Evolutionary conservation across 1,140 invertebrate genomes (phyloP).

Genomic region (Caerostris extrusa): DNA sequence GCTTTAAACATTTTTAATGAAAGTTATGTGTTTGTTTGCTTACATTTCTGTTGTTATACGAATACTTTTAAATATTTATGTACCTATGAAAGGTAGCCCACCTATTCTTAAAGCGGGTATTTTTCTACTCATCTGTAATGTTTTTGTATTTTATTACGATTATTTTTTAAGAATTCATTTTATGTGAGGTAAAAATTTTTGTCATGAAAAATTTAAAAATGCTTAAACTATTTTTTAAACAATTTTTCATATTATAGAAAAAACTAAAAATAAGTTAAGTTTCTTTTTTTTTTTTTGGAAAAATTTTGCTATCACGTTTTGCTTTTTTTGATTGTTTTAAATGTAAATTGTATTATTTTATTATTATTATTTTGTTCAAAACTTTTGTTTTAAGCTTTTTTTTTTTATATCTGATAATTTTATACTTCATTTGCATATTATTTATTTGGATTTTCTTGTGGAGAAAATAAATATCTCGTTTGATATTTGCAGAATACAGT

Average conservation of each 20-base stretch:
- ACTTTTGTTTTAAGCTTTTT: too few species aligned
- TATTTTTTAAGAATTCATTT: conserved; percentile 32
- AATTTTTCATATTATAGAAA: background rate
- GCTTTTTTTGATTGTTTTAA: too few species aligned
- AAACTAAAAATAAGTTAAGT: too few species aligned
- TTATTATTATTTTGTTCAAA: too few species aligned
- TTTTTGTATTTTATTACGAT: conserved; percentile 58
- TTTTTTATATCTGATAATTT: too few species aligned
- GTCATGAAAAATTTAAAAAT: background rate
- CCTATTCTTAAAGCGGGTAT: conserved; percentile 71
- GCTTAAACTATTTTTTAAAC: background rate
- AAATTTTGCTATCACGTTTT: too few species aligned
- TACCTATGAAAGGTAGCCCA: conserved; percentile 70
- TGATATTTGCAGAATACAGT: too few species aligned
- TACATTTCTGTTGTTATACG: conserved; percentile 49
- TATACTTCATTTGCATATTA: too few species aligned
- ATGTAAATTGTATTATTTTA: too few species aligned
- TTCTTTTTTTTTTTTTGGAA: too few species aligned
- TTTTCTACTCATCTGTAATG: conserved; percentile 71
- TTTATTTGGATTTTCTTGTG: too few species aligned
- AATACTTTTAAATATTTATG: conserved; percentile 66
- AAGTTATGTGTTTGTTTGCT: conserved; percentile 9
- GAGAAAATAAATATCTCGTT: too few species aligned
- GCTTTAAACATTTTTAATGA: conserved; percentile 24
- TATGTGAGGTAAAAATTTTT: conserved; percentile 7